Evolutionary conservation across 2,113 vertebrate genomes (phyloP).

Genomic region (Oncorhynchus tshawytscha): DNA sequence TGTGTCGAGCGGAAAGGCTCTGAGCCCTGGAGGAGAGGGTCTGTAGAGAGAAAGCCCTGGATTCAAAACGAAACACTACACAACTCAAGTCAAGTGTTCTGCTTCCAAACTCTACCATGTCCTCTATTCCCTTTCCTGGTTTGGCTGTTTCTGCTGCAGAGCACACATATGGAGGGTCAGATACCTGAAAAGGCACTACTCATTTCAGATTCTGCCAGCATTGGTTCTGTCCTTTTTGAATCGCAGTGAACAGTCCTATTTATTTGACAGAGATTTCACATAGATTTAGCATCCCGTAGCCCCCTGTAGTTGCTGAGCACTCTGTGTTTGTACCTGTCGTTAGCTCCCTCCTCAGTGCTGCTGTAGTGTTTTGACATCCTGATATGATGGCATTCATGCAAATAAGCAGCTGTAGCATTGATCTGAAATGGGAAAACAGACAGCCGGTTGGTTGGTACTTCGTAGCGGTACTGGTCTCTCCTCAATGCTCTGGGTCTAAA

Average conservation of each 20-base stretch:
- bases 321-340: not conserved
- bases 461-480: not conserved
- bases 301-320: not conserved
- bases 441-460: not conserved
- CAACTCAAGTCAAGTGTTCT: not conserved
- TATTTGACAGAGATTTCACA: not conserved
- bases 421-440: not conserved
- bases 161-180: too few relatives aligned
- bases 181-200: not conserved
- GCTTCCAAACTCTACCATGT: not conserved
- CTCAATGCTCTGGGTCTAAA: not conserved
- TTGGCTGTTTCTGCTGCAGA: too few relatives aligned
- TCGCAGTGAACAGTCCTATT: not conserved
- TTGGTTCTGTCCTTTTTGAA: too few relatives aligned
- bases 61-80: not conserved
- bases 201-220: too few relatives aligned
- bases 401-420: conserved; percentile 24
- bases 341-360: not conserved
- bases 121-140: not conserved
- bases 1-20: not conserved
- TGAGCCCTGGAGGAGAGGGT: not conserved
- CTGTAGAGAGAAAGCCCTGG: not conserved
- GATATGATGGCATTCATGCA: not conserved
- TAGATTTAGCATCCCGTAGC: not conserved
- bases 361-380: not conserved